Percentiles rank a stretch among this genome's conserved stretches.
These are phyloP conservation scores for Malacosoma neustria DNA, from an alignment of 2,888 invertebrate species.

Conservation along the genomic window DNA sequence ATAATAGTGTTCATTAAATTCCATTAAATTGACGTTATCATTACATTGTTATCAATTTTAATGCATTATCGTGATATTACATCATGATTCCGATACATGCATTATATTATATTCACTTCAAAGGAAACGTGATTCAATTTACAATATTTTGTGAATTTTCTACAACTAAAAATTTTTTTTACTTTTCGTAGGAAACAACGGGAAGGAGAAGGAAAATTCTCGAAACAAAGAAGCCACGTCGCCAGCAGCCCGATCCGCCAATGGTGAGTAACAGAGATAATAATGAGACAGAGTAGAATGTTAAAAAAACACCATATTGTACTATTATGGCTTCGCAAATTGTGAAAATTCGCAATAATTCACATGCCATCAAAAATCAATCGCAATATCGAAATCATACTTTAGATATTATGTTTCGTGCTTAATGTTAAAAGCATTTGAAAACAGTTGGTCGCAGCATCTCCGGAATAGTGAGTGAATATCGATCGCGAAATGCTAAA, in stretches of 20 bases:
- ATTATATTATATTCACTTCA: slow-evolving; percentile 5
- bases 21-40: slow-evolving; percentile 15
- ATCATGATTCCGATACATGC: slow-evolving; percentile 1
- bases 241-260: slow-evolving; percentile 79
- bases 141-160: too few species aligned
- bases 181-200: slow-evolving; percentile 78
- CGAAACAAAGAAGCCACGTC: slow-evolving; percentile 82
- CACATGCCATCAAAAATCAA: too few species aligned
- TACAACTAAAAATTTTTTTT: slow-evolving; percentile 5
- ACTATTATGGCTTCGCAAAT: too few species aligned
- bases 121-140: not conserved
- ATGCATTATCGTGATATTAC: slow-evolving; percentile 7
- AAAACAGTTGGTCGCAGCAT: too few species aligned
- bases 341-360: too few species aligned
- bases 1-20: slow-evolving; percentile 10
- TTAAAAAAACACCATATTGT: too few species aligned
- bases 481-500: too few species aligned
- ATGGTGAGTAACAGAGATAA: slow-evolving; percentile 65
- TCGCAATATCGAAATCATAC: too few species aligned
- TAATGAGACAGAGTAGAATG: not conserved
- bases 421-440: too few species aligned
- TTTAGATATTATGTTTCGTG: too few species aligned
- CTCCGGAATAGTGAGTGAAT: too few species aligned
- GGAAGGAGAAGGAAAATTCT: slow-evolving; percentile 78
- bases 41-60: slow-evolving; percentile 15